Evolutionary conservation across 2,113 vertebrate genomes (phyloP), one percentile per base, ranked within the genome.

Genomic region (Bolborhynchus lineola): DNA sequence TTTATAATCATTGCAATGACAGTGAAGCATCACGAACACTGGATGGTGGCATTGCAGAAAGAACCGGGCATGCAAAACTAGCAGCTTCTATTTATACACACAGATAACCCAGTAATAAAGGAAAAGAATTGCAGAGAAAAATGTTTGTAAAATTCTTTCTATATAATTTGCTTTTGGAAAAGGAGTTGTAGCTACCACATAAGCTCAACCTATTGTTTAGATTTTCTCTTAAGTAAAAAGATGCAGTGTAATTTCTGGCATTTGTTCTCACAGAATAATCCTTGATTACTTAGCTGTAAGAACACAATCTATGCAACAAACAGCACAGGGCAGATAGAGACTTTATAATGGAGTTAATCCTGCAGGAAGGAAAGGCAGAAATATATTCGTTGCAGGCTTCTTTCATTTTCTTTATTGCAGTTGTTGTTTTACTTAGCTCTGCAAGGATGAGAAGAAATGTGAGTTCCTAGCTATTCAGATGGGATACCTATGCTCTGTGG

Each of bases 41-140:
- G 96, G 88, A 96, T 86, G 85, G 82, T 97, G 93, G 24, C 85
- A 92, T 71, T 93, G 93, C 71, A 86, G 76, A 96, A 93, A 94
- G 82, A 93, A 94, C 82, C 62, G 82, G 67, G 41, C 41, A 72
- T 75, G 35, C 46, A 81, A 88, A 93, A 67, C 55, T 71, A 47
- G 60, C 20, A 64, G 37, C 55, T 83, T 83, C 55, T 88, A 52
- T 96, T 93, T 90, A 90, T 90, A 71, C 15, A 57, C 17, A 47
- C 13, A 65, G 52, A 70, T 55, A 90, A 37, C 68, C 35, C 20
- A 31, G 24, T 83, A 81, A 90, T 88, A 42, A 90, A 64, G 49
- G 42, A 60, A 88, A 92, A 88, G 14, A 88, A 47, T 24, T 93
- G 17, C 39, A 52, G 68, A 86, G 42, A 71, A 88, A 90, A 92